Evolutionary conservation across 1,140 invertebrate species (phyloP).

Genomic region (Sminthurinus signatus): DNA sequence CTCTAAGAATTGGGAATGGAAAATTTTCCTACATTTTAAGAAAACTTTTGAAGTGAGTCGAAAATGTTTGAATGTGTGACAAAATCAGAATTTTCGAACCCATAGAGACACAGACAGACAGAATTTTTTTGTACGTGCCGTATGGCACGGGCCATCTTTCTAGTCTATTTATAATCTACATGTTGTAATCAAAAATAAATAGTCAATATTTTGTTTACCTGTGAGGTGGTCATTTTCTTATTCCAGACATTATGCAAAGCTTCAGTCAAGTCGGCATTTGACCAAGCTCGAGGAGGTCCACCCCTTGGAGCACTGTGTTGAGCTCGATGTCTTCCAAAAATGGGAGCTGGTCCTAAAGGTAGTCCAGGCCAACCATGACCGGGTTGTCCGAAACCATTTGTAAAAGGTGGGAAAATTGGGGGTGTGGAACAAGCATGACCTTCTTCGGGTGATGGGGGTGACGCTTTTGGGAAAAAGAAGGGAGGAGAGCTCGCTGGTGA

Average conservation of each 20-base stretch:
- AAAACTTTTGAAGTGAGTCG: too few species aligned
- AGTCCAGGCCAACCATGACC: slow-evolving; percentile 28
- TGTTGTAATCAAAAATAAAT: not conserved
- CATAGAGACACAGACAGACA: too few species aligned
- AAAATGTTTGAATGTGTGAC: too few species aligned
- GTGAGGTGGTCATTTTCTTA: slow-evolving; percentile 89
- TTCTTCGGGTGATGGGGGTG: slow-evolving; percentile 10
- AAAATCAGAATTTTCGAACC: too few species aligned
- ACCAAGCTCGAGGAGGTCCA: slow-evolving; percentile 81
- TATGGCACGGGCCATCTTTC: too few species aligned
- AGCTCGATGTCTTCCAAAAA: slow-evolving; percentile 48
- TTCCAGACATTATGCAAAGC: slow-evolving; percentile 86
- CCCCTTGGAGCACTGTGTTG: slow-evolving; percentile 81
- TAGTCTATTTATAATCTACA: not conserved
- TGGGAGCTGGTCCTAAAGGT: slow-evolving; percentile 34
- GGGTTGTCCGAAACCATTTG: slow-evolving; percentile 12
- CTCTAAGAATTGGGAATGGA: too few species aligned
- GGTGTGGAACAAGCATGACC: slow-evolving; percentile 4
- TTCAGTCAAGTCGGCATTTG: slow-evolving; percentile 79
- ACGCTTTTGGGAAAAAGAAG: slow-evolving; percentile 4
- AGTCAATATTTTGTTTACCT: too few species aligned
- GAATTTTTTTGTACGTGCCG: too few species aligned
- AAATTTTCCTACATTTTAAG: too few species aligned
- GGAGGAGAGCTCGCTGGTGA: slow-evolving; percentile 3
- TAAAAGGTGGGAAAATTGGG: slow-evolving; percentile 1